phyloP scores from a whole-genome alignment of 2,113 vertebrate genomes.

The Dendropsophus ebraccatus region DNA sequence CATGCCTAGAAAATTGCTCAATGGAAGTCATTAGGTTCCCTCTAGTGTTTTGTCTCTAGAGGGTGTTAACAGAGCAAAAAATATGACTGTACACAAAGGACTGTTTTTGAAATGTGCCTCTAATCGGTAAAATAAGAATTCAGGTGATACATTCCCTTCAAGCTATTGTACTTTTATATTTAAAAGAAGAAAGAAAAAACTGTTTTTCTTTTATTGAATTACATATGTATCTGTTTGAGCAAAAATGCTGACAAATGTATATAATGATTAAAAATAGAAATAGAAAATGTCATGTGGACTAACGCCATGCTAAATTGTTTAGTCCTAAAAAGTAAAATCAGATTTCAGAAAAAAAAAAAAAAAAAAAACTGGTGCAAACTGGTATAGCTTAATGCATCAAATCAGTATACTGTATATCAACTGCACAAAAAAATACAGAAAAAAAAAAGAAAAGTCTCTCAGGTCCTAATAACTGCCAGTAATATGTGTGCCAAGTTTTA shows the following conservation, averaged over 20 bases:
- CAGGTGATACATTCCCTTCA: too few species aligned
- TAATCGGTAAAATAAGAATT: too few species aligned
- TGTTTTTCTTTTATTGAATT: neutral
- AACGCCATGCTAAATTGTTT: neutral
- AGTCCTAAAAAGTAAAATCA: neutral
- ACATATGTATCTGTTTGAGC: too few species aligned
- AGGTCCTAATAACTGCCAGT: neutral
- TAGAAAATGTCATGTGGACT: neutral
- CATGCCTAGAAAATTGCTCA: too few species aligned
- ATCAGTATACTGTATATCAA: neutral
- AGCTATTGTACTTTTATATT: too few species aligned
- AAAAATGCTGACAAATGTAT: too few species aligned
- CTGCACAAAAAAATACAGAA: neutral
- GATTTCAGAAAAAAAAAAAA: neutral
- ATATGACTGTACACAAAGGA: too few species aligned
- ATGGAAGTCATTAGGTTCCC: too few species aligned
- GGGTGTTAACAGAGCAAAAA: too few species aligned
- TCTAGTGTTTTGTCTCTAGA: too few species aligned
- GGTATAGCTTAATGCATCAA: neutral
- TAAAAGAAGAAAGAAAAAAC: too few species aligned
- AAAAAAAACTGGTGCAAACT: neutral
- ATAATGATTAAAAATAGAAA: neutral
- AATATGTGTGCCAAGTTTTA: neutral
- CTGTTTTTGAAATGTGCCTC: too few species aligned
- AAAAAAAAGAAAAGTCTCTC: neutral